These are phyloP conservation scores for Tichodroma muraria DNA, from an alignment of 2,113 vertebrate genomes.

Conservation along the genomic window DNA sequence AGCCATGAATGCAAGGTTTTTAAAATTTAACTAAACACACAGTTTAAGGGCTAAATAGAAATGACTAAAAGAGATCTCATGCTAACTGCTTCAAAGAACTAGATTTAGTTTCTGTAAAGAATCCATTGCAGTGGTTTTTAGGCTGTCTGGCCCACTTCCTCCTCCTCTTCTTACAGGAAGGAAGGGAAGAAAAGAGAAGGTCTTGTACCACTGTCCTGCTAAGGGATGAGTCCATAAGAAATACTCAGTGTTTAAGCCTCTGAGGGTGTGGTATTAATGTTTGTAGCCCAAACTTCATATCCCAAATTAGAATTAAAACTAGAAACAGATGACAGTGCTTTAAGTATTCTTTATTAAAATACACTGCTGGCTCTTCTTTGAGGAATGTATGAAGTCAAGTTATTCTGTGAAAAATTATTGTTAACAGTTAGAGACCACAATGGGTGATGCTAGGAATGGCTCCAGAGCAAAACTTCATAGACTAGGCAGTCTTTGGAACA, in stretches of 20 bases:
- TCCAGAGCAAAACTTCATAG: neutral
- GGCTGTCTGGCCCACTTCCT: neutral
- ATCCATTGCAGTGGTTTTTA: neutral
- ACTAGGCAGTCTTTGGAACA: neutral
- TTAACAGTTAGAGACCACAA: neutral
- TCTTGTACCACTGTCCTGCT: neutral
- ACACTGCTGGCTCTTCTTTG: neutral
- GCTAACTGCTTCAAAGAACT: neutral
- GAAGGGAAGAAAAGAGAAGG: neutral
- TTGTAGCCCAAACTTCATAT: neutral
- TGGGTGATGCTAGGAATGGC: neutral
- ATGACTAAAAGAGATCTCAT: neutral
- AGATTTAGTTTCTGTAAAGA: neutral
- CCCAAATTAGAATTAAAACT: slow-evolving; percentile 4
- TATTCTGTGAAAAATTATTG: neutral
- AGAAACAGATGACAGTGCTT: slow-evolving; percentile 4
- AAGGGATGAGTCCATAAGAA: neutral
- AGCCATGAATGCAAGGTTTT: neutral
- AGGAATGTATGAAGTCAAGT: neutral
- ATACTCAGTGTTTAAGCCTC: neutral
- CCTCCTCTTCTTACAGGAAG: neutral
- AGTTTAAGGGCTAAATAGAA: neutral
- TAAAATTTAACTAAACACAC: neutral
- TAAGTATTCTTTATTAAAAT: neutral
- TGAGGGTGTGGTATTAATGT: neutral